Evolutionary conservation across 2,888 invertebrate genomes (phyloP), one percentile per base, ranked within the genome.

Genomic region (Agriopis aurantiaria): DNA sequence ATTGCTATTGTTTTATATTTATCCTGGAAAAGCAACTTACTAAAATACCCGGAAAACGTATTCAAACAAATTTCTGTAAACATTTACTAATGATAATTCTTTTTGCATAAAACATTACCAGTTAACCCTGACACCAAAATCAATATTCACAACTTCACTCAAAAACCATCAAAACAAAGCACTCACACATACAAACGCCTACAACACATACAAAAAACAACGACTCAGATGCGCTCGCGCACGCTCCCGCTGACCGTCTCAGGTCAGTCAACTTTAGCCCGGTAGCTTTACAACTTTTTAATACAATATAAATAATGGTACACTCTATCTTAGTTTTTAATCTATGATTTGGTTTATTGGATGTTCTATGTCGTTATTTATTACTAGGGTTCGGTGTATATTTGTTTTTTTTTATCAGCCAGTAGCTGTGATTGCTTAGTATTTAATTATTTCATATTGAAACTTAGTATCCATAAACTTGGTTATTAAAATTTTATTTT

Each of bases 271-370:
- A 71, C 70, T 67, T 64, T 66, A 82, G 84, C 80, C 84, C 89
- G 84, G 90, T 90, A 88, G 91, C 89, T 77, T 51, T 82, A 83
- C 82, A 78, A 83, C 82, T 83, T 84, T 86, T 85, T 87, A 85
- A 88, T 86, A 85, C 85, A 85, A 83, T 83, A 85, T 86, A 85
- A 84, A 86, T 86, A 86, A 86, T 86, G 81, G 78, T 79, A 80
- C 70, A 78, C 82, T 80, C 70, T 85, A 83, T 80, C 80, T 81
- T 74, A 72, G 75, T 79, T 80, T 72, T 69, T 73, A 74, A 80
- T 80, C 78, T 78, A 68, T 72, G 68, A 75, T 75, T 77, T 75
- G 63, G 69, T 75, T 73, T 74, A 73, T 71, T 74, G 71, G 69
- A 64, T 70, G 51, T 71, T 71, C 70, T 68, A 69, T 73, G 63